These are phyloP conservation scores for Cybosia mesomella DNA, from an alignment of 2,888 invertebrate species.

Conservation along the genomic window DNA sequence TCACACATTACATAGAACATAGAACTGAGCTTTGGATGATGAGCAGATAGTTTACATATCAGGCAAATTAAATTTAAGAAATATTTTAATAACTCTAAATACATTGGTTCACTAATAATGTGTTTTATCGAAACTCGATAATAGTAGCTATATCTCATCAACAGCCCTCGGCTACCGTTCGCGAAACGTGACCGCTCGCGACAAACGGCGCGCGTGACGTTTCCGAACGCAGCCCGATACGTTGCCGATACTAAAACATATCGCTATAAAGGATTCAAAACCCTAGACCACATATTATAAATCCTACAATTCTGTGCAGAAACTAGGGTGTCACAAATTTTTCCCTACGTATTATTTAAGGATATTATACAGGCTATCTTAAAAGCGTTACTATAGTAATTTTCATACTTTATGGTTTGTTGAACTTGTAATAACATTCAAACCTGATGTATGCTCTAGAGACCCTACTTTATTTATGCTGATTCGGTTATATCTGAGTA, in stretches of 20 bases:
- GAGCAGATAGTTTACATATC: no score
- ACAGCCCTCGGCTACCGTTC: conserved; percentile 76
- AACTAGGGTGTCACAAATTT: conserved; percentile 36
- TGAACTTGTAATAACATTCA: conserved; percentile 15
- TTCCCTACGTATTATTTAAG: conserved; percentile 46
- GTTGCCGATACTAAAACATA: conserved; percentile 69
- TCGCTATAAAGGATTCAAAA: conserved; percentile 47
- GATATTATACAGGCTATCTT: conserved; percentile 45
- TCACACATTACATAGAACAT: no score
- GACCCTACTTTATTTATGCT: conserved; percentile 18
- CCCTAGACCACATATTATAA: conserved; percentile 44
- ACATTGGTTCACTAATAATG: background rate
- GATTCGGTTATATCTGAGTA: conserved; percentile 21
- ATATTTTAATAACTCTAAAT: background rate
- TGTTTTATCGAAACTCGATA: conserved; percentile 46
- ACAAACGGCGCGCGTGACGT: conserved; percentile 82
- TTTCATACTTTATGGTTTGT: conserved; percentile 40
- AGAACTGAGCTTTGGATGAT: no score
- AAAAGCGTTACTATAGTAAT: conserved; percentile 47
- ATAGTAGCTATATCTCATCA: conserved; percentile 53
- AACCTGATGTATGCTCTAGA: conserved; percentile 9
- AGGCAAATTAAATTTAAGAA: background rate
- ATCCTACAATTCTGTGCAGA: conserved; percentile 28
- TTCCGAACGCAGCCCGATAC: conserved; percentile 75
- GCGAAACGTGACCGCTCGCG: conserved; percentile 80